Percentiles rank a stretch among this genome's conserved stretches.
Evolutionary conservation across 2,113 vertebrate species (phyloP).

Genomic region (Climacteris rufus): DNA sequence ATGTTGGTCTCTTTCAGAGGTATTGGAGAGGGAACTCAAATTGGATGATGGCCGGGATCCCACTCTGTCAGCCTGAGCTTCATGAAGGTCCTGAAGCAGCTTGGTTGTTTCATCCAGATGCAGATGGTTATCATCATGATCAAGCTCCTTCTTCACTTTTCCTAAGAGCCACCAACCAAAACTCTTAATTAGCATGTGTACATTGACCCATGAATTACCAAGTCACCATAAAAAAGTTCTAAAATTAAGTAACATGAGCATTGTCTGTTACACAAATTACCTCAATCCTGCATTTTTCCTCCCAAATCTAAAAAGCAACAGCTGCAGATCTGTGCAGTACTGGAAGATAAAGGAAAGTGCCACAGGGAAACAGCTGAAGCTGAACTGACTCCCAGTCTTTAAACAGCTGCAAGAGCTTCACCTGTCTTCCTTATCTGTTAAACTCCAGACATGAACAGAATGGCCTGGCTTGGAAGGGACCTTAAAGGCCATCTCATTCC

Average conservation of each 20-base stretch:
- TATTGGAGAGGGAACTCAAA: slow-evolving; percentile 92
- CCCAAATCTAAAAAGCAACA: background rate
- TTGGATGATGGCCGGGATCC: slow-evolving; percentile 94
- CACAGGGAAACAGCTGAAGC: background rate
- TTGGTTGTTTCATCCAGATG: slow-evolving; percentile 90
- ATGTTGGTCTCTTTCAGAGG: slow-evolving; percentile 92
- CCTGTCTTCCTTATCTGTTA: background rate
- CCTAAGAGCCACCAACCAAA: slow-evolving; percentile 66
- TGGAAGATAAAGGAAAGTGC: background rate
- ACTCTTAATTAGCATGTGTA: background rate
- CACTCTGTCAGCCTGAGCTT: slow-evolving; percentile 88
- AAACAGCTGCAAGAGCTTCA: background rate
- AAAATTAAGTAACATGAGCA: background rate
- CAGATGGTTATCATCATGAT: slow-evolving; percentile 86
- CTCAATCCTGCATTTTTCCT: background rate
- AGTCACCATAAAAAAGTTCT: background rate
- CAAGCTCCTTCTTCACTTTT: slow-evolving; percentile 93
- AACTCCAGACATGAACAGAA: background rate
- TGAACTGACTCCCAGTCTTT: background rate
- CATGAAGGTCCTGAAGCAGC: slow-evolving; percentile 93
- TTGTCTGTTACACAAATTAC: background rate
- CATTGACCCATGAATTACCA: background rate
- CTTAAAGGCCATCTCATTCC: background rate
- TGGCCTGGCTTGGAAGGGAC: background rate
- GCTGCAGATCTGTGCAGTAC: background rate